These are phyloP conservation scores for Macrosoma leucophasiata DNA, from an alignment of 2,888 invertebrate genomes.

Conservation along the genomic window DNA sequence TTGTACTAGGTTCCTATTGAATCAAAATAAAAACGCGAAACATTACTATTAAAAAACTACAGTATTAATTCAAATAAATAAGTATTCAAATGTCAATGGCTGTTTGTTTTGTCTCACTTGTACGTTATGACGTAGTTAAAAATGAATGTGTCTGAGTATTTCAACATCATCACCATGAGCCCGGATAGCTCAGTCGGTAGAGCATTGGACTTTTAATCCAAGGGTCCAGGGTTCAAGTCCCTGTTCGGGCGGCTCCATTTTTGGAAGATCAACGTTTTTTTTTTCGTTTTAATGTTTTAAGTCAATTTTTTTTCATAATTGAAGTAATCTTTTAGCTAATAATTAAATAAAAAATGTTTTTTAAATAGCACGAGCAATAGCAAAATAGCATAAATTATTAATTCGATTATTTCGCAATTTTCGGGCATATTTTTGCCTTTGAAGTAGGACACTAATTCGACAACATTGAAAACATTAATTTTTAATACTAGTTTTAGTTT, in stretches of 20 bases:
- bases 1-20: no score
- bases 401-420: no score
- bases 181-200: slow-evolving; percentile 78
- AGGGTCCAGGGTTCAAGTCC: slow-evolving; percentile 77
- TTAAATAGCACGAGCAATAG: slow-evolving; percentile 5
- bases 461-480: not conserved
- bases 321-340: slow-evolving; percentile 11
- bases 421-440: no score
- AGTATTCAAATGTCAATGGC: no score
- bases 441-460: not conserved
- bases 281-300: not conserved
- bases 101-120: no score
- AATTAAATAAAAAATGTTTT: slow-evolving; percentile 10
- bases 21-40: no score
- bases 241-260: slow-evolving; percentile 77
- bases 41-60: no score
- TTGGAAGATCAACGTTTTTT: slow-evolving; percentile 47
- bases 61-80: no score
- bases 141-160: no score
- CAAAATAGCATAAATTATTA: not conserved
- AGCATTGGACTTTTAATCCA: slow-evolving; percentile 76
- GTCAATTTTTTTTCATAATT: not conserved
- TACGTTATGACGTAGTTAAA: no score
- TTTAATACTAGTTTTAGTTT: no score
- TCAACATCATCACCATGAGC: no score